Evolutionary conservation across 2,888 invertebrate genomes (phyloP).

Genomic region (Crossocerus cetratus): DNA sequence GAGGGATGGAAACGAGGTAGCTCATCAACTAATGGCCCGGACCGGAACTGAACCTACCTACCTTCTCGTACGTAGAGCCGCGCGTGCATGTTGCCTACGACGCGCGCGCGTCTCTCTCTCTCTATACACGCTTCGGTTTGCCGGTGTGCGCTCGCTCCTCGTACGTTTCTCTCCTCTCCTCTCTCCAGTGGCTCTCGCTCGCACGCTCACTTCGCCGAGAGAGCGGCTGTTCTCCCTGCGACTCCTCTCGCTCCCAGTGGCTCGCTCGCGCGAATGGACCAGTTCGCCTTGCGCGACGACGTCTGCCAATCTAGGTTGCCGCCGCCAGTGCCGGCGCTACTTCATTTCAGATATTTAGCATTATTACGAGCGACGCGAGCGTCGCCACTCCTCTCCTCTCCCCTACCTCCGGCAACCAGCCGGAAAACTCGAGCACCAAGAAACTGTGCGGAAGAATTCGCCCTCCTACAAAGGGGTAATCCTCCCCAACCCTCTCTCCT

Average conservation of each 20-base stretch:
- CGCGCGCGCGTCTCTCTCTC: conserved; percentile 12
- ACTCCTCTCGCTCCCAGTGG: conserved; percentile 14
- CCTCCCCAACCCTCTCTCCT: neutral
- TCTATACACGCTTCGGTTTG: conserved; percentile 21
- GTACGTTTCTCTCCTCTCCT: too few relatives aligned
- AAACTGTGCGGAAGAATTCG: conserved; percentile 4
- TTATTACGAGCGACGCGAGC: conserved; percentile 38
- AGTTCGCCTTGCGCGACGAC: conserved; percentile 39
- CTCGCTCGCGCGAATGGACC: conserved; percentile 25
- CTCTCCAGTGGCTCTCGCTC: conserved; percentile 18
- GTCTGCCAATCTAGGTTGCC: conserved; percentile 54
- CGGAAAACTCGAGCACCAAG: conserved; percentile 3
- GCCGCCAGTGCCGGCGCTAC: conserved; percentile 30
- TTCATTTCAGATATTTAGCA: conserved; percentile 50
- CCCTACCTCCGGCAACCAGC: neutral
- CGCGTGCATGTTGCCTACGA: conserved; percentile 38
- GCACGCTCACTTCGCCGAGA: conserved; percentile 10
- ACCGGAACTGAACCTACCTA: conserved; percentile 72
- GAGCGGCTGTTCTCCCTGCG: neutral
- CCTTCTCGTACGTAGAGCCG: conserved; percentile 59
- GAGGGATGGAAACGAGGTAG: conserved; percentile 65
- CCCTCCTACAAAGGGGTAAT: conserved; percentile 9
- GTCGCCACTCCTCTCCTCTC: neutral
- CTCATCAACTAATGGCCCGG: conserved; percentile 77
- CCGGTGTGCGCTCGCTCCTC: too few relatives aligned